These are phyloP conservation scores for Lepidocyrtinus sp. DNA, from an alignment of 2,888 invertebrate genomes.

Conservation along the genomic window DNA sequence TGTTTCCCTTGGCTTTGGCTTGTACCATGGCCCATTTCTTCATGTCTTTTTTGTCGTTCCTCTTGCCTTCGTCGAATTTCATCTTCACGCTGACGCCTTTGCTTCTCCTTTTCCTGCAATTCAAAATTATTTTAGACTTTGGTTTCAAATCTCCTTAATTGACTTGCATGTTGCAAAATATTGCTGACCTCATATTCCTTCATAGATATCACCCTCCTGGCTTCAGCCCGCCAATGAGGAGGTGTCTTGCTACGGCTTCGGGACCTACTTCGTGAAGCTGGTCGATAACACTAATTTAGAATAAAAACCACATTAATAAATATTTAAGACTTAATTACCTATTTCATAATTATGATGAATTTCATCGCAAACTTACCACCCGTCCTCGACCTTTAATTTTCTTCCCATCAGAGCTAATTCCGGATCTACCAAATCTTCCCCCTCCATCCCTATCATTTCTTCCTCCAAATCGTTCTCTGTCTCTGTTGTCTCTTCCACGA, in stretches of 20 bases:
- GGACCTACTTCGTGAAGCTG: constrained; percentile 75
- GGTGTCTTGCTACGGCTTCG: constrained; percentile 92
- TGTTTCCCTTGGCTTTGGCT: constrained; percentile 68
- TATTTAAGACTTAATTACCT: constrained; percentile 15
- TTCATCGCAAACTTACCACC: constrained; percentile 79
- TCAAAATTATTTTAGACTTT: constrained; percentile 33
- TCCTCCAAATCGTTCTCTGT: constrained; percentile 28
- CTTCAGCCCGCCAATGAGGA: constrained; percentile 94
- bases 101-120: constrained; percentile 67
- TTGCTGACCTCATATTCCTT: constrained; percentile 81
- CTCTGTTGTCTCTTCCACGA: constrained; percentile 48
- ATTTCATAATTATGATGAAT: constrained; percentile 70
- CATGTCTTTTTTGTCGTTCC: constrained; percentile 76
- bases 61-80: constrained; percentile 76
- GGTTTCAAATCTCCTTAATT: neutral
- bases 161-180: neutral
- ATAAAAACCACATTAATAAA: neutral
- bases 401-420: constrained; percentile 76
- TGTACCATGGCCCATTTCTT: too few relatives aligned
- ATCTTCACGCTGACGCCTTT: constrained; percentile 77
- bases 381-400: constrained; percentile 93
- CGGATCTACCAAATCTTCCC: constrained; percentile 44
- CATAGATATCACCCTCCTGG: constrained; percentile 86
- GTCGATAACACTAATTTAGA: constrained; percentile 62
- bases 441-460: constrained; percentile 11